phyloP scores from a whole-genome alignment of 2,113 vertebrate genomes.

The Pungitius pungitius region DNA sequence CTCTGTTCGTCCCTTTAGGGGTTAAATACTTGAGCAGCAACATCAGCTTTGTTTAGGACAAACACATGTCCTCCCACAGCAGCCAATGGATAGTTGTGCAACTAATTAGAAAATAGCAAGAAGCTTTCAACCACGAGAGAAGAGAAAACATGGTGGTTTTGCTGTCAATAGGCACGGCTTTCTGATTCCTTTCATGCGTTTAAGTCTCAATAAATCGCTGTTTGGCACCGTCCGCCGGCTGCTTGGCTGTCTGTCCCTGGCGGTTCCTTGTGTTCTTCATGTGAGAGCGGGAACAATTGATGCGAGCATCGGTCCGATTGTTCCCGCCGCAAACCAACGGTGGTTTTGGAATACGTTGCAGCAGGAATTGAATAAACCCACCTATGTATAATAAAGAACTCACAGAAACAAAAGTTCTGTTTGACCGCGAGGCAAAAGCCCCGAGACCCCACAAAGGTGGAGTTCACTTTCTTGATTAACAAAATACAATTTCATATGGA shows the following conservation, averaged over 20 bases:
- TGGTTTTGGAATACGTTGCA: too few relatives aligned
- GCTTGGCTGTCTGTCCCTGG: slow-evolving; percentile 2
- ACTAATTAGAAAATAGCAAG: slow-evolving; percentile 61
- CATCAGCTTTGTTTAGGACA: slow-evolving; percentile 56
- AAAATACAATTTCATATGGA: slow-evolving; percentile 68
- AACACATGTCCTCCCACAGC: slow-evolving; percentile 53
- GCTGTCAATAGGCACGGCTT: slow-evolving; percentile 29
- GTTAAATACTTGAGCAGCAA: slow-evolving; percentile 60
- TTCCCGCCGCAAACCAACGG: slow-evolving; percentile 5
- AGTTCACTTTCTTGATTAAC: slow-evolving; percentile 33
- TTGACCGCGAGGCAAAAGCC: slow-evolving; percentile 32
- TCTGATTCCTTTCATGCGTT: slow-evolving; percentile 24
- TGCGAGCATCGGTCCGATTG: slow-evolving; percentile 23
- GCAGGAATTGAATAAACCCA: background rate
- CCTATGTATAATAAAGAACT: background rate
- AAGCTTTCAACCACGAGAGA: slow-evolving; percentile 44
- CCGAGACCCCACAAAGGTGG: slow-evolving; percentile 32
- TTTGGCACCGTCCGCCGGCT: slow-evolving; percentile 1
- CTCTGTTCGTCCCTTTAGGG: slow-evolving; percentile 11
- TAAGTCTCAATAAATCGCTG: slow-evolving; percentile 39
- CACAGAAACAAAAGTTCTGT: slow-evolving; percentile 1
- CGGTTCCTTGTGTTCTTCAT: slow-evolving; percentile 5
- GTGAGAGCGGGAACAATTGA: slow-evolving; percentile 26
- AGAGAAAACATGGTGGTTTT: slow-evolving; percentile 45
- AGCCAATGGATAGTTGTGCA: slow-evolving; percentile 47